These are phyloP conservation scores for Aviceda subcristata DNA, from an alignment of 2,113 vertebrate species.

Conservation along the genomic window DNA sequence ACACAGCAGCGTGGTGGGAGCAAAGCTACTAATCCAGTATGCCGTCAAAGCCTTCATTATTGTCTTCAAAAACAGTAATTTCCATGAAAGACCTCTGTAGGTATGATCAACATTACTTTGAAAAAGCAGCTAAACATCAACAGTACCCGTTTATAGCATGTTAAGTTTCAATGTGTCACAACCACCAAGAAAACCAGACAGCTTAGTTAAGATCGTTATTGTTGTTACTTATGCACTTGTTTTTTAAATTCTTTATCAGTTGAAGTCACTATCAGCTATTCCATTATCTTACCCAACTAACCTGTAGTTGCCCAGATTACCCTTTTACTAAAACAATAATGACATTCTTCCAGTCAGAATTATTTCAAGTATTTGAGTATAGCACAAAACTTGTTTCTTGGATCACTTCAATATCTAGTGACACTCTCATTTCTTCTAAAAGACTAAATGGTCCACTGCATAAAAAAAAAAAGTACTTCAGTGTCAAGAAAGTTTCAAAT, in stretches of 20 bases:
- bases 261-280: not conserved
- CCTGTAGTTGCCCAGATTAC: not conserved
- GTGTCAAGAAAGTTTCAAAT: not conserved
- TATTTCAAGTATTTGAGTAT: not conserved
- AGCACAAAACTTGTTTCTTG: not conserved
- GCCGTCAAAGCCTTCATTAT: not conserved
- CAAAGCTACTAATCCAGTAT: not conserved
- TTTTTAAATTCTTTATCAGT: not conserved
- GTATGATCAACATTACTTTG: not conserved
- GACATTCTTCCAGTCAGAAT: not conserved
- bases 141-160: not conserved
- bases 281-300: not conserved
- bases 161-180: not conserved
- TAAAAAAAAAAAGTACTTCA: not conserved
- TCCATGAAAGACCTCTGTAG: not conserved
- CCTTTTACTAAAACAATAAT: not conserved
- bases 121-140: not conserved
- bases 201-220: not conserved
- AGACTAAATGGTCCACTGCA: not conserved
- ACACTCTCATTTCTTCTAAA: not conserved
- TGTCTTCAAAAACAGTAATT: not conserved
- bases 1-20: not conserved
- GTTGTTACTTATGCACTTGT: not conserved
- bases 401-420: not conserved
- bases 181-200: not conserved